Evolutionary conservation across 2,797 vertebrate genomes (phyloP).

Genomic region (Cichlasoma orientale): DNA sequence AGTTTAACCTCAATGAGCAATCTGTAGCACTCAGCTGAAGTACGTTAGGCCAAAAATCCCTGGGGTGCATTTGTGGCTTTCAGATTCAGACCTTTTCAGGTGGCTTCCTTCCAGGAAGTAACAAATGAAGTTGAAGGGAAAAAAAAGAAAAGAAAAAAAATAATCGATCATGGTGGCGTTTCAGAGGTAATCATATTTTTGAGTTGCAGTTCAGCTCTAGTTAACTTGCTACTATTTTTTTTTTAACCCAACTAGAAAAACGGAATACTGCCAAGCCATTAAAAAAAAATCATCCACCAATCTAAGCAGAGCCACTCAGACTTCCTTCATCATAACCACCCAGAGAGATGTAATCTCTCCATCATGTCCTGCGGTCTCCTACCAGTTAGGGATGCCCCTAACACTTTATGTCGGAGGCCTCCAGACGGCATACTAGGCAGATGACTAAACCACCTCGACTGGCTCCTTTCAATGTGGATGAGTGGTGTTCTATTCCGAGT

Average conservation of each 20-base stretch:
- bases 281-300: background rate
- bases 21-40: background rate
- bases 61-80: conserved; percentile 23
- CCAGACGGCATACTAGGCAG: background rate
- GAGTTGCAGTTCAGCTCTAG: background rate
- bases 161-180: background rate
- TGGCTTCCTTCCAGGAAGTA: conserved; percentile 30
- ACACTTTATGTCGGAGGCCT: background rate
- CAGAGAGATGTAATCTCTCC: background rate
- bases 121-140: background rate
- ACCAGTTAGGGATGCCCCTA: background rate
- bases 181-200: background rate
- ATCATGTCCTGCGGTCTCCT: background rate
- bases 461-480: background rate
- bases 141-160: background rate
- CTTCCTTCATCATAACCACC: background rate
- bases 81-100: conserved; percentile 20
- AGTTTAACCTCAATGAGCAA: background rate
- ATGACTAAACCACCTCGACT: background rate
- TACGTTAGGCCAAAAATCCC: conserved; percentile 3
- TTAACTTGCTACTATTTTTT: background rate
- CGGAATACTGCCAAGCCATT: background rate
- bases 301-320: background rate
- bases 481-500: background rate
- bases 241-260: background rate